These are phyloP conservation scores for Macrosoma leucophasiata DNA, from an alignment of 2,888 invertebrate genomes.

Conservation along the genomic window DNA sequence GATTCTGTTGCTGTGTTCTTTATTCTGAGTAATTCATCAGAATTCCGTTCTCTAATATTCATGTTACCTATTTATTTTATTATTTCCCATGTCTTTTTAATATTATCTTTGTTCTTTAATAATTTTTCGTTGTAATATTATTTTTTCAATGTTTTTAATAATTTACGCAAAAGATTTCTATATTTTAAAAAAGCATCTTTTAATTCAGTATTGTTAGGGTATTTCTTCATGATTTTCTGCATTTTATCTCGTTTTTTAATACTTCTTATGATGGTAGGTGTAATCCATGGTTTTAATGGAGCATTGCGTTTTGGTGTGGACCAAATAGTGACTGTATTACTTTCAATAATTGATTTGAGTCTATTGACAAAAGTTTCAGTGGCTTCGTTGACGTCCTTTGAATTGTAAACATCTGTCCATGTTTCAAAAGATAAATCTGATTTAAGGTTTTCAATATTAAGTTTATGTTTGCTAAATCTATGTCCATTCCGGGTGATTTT, in stretches of 20 bases:
- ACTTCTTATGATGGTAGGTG: neutral
- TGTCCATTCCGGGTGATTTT: neutral
- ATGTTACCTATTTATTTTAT: slow-evolving; percentile 3
- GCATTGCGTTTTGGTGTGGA: slow-evolving; percentile 1
- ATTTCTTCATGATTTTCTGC: slow-evolving; percentile 1
- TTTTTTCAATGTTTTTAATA: neutral
- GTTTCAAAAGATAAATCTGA: neutral
- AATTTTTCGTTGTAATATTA: slow-evolving; percentile 3
- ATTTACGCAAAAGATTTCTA: slow-evolving; percentile 1
- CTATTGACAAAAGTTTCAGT: neutral
- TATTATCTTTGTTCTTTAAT: neutral
- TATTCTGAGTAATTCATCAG: neutral
- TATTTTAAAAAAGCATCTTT: neutral
- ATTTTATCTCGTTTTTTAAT: slow-evolving; percentile 2
- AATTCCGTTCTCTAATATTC: neutral
- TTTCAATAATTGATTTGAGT: neutral
- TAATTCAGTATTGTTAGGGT: slow-evolving; percentile 1
- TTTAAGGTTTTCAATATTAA: neutral
- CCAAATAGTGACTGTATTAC: neutral
- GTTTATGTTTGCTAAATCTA: neutral
- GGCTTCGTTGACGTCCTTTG: slow-evolving; percentile 1
- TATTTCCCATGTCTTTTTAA: slow-evolving; percentile 2
- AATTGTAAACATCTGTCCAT: neutral
- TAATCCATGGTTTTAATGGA: slow-evolving; percentile 4
- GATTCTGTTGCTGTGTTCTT: neutral